Base-by-base conservation (phyloP, 2,797 vertebrate species). In the Aulostomus chinensis region DNA sequence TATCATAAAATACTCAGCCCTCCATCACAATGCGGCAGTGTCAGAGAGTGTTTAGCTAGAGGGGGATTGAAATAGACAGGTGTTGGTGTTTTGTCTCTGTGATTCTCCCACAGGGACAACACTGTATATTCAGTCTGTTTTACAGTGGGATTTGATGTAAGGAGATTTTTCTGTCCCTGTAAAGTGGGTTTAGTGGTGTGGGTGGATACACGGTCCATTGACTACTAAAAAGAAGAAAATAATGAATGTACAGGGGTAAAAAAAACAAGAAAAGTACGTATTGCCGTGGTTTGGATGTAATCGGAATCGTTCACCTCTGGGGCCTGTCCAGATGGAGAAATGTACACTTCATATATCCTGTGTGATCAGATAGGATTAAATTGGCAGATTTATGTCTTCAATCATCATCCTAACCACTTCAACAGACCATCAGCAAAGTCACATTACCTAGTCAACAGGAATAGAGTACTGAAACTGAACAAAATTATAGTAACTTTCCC, bases 61-160 rank as follows among this genome's bases (percentile, higher is more conserved):
- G 25, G 11, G 16, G 45, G 22, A 62, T 28, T 46, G 16, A 56
- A 63, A 52, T 22, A 21, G 54, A 59, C 61, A 57, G 25, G 21
- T 67, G 53, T 54, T 62, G 12, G 45, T 64, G 54, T 63, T 63
- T 58, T 58, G 36, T 58, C 20, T 55, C 49, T 16, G 6, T 2
- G 12, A 47, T 31, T 41, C 29, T 33, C 22, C 57, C 59, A 38
- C 17, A 25, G 41, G 37, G 40, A 2, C n/a, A 18, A 49, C 34
- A 32, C 24, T 41, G 35, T 31, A 37, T 38, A 57, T 50, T 46
- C 42, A 21, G 12, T 51, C 35, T 42, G 42, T 43, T 59, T 46
- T 45, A 32, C 28, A 25, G n/a, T 47, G 15, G 36, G 39, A 47
- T 53, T 48, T 59, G 34, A 58, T 7, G 2, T 58, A 29, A 48